A percentile compares a stretch with the other conserved stretches of the same genome.
Evolutionary conservation across 2,113 vertebrate species (phyloP).

Genomic region (Prochilodus magdalenae): DNA sequence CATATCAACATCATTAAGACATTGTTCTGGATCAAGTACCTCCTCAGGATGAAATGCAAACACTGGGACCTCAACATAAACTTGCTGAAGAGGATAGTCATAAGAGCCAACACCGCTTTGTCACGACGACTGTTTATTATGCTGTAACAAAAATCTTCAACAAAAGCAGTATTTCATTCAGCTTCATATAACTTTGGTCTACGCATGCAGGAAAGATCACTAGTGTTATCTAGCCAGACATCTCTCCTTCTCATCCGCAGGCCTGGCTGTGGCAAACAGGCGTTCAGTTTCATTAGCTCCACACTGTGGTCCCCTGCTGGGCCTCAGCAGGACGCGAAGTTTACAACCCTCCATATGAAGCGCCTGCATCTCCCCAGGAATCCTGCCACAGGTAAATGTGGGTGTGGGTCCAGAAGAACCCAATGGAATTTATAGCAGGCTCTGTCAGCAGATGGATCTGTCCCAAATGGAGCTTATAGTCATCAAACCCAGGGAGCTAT

Average conservation of each 20-base stretch:
- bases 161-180: too few species aligned
- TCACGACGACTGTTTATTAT: not conserved
- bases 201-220: not conserved
- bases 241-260: not conserved
- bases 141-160: too few species aligned
- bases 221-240: not conserved
- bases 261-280: not conserved
- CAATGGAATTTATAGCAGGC: constrained; percentile 55
- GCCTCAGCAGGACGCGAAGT: constrained; percentile 54
- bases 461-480: constrained; percentile 70
- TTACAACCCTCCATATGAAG: constrained; percentile 54
- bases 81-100: not conserved
- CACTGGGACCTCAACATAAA: too few species aligned
- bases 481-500: constrained; percentile 60
- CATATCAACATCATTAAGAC: too few species aligned
- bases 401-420: constrained; percentile 9
- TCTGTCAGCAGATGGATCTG: constrained; percentile 57
- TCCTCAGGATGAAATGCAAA: too few species aligned
- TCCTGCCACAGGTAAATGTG: constrained; percentile 62
- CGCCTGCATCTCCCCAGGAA: constrained; percentile 60
- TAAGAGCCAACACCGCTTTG: not conserved
- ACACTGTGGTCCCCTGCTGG: constrained; percentile 10
- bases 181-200: too few species aligned
- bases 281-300: not conserved
- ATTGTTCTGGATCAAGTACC: too few species aligned